Percentiles rank a stretch among this genome's conserved stretches.
phyloP scores from a whole-genome alignment of 2,888 invertebrate species.

The Luperina nickerlii region DNA sequence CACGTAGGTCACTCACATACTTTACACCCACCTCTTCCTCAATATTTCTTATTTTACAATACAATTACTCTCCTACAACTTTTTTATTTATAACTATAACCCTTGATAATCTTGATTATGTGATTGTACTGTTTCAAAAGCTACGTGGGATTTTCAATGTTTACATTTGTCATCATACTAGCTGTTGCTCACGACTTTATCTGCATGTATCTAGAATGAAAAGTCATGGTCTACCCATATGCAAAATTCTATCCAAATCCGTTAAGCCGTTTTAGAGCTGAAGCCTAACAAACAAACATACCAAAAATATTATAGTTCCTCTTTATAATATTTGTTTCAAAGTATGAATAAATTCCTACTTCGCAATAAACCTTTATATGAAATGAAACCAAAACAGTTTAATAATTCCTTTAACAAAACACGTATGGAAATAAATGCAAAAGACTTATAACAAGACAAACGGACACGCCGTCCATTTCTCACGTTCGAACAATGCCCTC shows the following conservation, averaged over 20 bases:
- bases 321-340: neutral
- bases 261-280: no score
- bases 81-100: neutral
- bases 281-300: neutral
- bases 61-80: no score
- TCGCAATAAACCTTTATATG: neutral
- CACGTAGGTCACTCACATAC: neutral
- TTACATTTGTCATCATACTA: neutral
- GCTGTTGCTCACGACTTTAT: neutral
- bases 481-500: conserved; percentile 70
- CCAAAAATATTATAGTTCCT: neutral
- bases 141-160: neutral
- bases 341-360: neutral
- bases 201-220: neutral
- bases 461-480: conserved; percentile 70
- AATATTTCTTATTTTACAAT: neutral
- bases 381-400: conserved; percentile 13
- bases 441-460: conserved; percentile 67
- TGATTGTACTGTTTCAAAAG: neutral
- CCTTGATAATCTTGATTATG: neutral
- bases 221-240: neutral
- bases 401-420: conserved; percentile 31
- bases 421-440: conserved; percentile 56
- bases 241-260: neutral
- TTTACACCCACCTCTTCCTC: neutral